Percentiles rank a stretch among this genome's conserved stretches.
phyloP scores from a whole-genome alignment of 2,797 vertebrate species.

The Octomys mimax region DNA sequence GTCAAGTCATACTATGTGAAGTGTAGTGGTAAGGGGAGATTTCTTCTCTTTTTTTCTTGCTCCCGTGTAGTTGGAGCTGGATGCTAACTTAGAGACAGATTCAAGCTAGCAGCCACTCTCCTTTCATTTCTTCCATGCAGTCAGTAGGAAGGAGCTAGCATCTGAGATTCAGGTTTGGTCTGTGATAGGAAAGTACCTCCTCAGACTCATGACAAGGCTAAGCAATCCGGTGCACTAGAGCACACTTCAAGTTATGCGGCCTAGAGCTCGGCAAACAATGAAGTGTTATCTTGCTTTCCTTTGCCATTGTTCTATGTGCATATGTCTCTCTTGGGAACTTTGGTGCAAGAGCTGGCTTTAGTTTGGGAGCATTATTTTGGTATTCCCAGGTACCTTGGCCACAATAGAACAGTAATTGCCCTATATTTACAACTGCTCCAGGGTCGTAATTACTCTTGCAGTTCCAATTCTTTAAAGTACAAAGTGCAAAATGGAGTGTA shows the following conservation, averaged over 20 bases:
- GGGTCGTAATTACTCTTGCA: constrained; percentile 43
- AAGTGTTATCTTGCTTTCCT: constrained; percentile 39
- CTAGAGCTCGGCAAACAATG: constrained; percentile 22
- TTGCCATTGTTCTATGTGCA: constrained; percentile 39
- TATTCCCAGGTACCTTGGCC: neutral
- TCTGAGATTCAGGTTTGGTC: constrained; percentile 1
- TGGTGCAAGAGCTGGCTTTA: constrained; percentile 10
- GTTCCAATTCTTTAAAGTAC: constrained; percentile 45
- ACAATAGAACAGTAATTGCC: constrained; percentile 32
- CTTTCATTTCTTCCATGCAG: constrained; percentile 16
- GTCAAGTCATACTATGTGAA: neutral
- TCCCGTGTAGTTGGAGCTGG: neutral
- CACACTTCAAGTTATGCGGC: neutral
- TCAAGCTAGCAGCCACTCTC: neutral
- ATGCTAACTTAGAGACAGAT: neutral
- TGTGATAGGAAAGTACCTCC: neutral
- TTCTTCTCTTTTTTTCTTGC: constrained; percentile 28
- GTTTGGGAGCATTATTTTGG: constrained; percentile 47
- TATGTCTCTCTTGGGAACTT: constrained; percentile 48
- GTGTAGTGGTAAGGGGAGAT: neutral
- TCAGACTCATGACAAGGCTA: neutral
- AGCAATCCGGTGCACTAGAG: neutral
- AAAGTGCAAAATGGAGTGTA: constrained; percentile 36
- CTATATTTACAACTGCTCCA: constrained; percentile 46
- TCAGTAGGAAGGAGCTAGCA: neutral